Percentiles rank a stretch among this genome's conserved stretches.
Conservation (phyloP, 2,113 vertebrate genomes). For the Odocoileus hemionus region DNA sequence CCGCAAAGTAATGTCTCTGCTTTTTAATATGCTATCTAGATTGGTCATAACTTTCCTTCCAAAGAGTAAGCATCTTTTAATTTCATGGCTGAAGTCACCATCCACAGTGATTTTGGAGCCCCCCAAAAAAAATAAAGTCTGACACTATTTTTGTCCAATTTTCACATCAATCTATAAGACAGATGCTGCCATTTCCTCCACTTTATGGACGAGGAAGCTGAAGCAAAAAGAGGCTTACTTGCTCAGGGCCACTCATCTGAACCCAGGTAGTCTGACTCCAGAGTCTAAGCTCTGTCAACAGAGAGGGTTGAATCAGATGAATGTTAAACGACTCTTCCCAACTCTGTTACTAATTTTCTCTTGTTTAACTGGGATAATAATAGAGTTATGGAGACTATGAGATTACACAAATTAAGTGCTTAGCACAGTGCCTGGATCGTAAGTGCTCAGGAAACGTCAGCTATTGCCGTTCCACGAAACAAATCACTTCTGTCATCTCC, state of each 20-base stretch:
- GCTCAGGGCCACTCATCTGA: neutral
- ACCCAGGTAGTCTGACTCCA: neutral
- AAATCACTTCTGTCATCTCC: slow-evolving; percentile 36
- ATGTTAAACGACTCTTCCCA: neutral
- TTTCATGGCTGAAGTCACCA: too few species aligned
- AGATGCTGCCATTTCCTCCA: neutral
- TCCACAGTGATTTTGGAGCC: too few species aligned
- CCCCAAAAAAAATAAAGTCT: too few species aligned
- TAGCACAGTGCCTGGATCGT: neutral
- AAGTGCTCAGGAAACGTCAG: neutral
- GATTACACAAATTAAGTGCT: neutral
- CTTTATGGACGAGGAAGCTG: neutral
- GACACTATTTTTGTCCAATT: neutral
- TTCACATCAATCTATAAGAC: neutral
- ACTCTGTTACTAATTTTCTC: neutral
- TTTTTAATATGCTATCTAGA: too few species aligned
- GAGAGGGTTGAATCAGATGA: neutral
- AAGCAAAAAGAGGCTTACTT: neutral
- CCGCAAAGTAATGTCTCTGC: too few species aligned
- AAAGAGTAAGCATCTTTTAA: too few species aligned
- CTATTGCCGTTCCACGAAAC: neutral
- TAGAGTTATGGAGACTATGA: neutral
- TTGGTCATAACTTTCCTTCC: too few species aligned
- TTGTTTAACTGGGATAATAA: neutral
- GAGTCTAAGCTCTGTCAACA: neutral